Base-by-base conservation (phyloP, 1,140 invertebrate species). In the Ganaspis sp. region DNA sequence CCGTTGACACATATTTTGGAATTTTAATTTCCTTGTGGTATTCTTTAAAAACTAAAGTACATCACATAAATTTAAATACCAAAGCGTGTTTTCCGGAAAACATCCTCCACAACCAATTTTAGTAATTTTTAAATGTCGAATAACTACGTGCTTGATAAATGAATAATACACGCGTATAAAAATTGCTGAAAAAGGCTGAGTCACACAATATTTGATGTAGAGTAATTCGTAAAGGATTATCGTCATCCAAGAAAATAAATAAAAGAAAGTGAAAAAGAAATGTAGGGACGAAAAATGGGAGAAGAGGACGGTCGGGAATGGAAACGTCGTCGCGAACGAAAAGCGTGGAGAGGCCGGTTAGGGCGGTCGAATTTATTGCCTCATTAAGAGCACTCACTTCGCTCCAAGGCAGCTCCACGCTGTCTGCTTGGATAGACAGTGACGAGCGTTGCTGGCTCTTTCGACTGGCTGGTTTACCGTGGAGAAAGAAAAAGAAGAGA, bases 371-470 rank as follows among this genome's bases (percentile, higher is more conserved):
- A 91, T 91, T 91, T 91, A 91, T 91, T 90, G 89, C 90, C 90
- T 91, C 90, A 91, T 91, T 91, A 91, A 89, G 90, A 87, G 90
- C 90, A 90, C 90, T 89, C 89, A 88, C 89, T 90, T 90, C 85
- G 89, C 87, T 88, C 86, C 86, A 85, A 89, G 86, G 83, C 86
- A 89, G 87, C 90, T 90, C 89, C 90, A 90, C 90, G 90, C 90
- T 91, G 90, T 91, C 90, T 91, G 89, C 87, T 88, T 87, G 87
- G 89, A 91, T 91, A 90, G 90, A 90, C 90, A 91, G 88, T 91
- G 90, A 91, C 89, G 90, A 91, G 88, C 78, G 76, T 78, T 78
- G 80, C 78, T 72, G 73, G 58, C 70, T 78, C 73, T 78, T 74
- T 76, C 76, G 70, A 49, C 29, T 49, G 76, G 74, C 75, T 77